Conservation (phyloP, 2,797 vertebrate species). For the Prunella strophiata region DNA sequence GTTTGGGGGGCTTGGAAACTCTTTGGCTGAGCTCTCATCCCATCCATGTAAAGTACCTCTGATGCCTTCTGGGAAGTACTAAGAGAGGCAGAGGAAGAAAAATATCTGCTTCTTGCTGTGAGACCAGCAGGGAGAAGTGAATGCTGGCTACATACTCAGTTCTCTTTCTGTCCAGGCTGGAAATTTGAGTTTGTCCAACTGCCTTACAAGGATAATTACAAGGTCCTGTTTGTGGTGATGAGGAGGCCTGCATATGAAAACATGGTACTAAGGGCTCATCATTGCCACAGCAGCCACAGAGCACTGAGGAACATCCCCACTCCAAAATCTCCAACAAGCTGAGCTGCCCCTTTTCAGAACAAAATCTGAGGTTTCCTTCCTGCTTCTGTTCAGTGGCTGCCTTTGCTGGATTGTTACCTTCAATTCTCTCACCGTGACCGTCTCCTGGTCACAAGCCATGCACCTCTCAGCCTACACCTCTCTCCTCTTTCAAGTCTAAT, state of each 20-base stretch:
- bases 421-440: accelerated
- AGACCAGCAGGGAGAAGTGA: background rate
- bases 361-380: background rate
- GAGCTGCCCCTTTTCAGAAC: background rate
- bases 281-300: background rate
- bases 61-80: background rate
- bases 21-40: background rate
- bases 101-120: background rate
- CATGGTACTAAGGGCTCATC: background rate
- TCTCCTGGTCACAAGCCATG: background rate
- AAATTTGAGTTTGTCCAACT: background rate
- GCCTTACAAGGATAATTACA: accelerated
- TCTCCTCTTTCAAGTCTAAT: background rate
- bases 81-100: background rate
- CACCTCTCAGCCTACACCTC: background rate
- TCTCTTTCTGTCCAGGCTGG: background rate
- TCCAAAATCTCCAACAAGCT: background rate
- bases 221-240: background rate
- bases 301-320: background rate
- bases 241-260: background rate
- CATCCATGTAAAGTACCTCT: background rate
- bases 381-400: background rate
- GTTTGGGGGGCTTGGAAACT: background rate
- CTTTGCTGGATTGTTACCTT: background rate
- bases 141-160: background rate